Base-by-base conservation (phyloP, 2,113 vertebrate species). In the Malaclemys terrapin region DNA sequence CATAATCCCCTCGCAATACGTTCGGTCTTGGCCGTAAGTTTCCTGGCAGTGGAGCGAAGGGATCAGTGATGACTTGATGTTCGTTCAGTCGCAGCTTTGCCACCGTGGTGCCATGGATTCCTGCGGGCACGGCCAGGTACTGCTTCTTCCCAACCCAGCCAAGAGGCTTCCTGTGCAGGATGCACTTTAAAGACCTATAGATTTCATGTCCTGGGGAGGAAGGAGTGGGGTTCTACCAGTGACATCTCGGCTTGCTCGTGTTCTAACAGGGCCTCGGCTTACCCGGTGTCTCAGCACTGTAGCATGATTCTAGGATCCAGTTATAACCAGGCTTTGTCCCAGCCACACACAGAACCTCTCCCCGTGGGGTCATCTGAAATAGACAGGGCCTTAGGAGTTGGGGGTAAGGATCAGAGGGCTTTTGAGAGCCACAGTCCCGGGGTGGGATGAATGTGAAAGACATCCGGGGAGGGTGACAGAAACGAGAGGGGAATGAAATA, bases 21-120 rank as follows among this genome's bases (percentile, higher is more conserved):
- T 78, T 25, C 29, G 47, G 38, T 27, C 75, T 78, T 78, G 25
- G 75, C 25, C 25, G 1, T 6, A 45, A 45, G n/a, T 47, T 27
- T 47, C 25, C 42, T 29, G 8, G 4, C 2, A 6, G 3, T 2
- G 6, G 8, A 25, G 25, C 3, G 24, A 47, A 47, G 75, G 2
- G 42, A 13, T 47, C 42, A 27, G 42, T 24, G 10, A 45, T 65
- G 31, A 17, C n/a, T 38, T 38, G 19, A 5, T 45, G 6, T 42
- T n/a, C 38, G 5, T 47, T 47, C 42, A 27, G 42, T 6, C 2
- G 11, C 42, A 45, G 75, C 47, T 78, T 29, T 27, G 75, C 42
- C 1, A 6, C 25, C 12, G 10, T 3, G 4, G 42, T 16, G 8
- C 24, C 45, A 22, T 27, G 45, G 24, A 11, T 47, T 25, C 42